Percentiles rank a stretch among this genome's conserved stretches.
Conservation (phyloP, 1,140 invertebrate species). For the Anastrepha obliqua region DNA sequence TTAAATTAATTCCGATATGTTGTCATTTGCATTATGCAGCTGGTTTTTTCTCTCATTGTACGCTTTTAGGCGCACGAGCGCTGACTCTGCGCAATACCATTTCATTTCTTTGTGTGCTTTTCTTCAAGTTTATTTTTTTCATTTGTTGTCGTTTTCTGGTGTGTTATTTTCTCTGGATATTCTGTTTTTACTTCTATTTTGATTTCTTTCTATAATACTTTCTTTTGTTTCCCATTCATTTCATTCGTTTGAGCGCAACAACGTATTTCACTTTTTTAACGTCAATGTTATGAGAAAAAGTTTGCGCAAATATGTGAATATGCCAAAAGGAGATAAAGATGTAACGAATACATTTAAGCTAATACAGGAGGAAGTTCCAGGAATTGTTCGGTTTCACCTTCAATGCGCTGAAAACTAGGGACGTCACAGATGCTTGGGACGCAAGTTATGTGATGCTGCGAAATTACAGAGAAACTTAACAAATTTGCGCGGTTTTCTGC, state of each 20-base stretch:
- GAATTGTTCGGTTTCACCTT: background rate
- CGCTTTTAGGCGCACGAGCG: background rate
- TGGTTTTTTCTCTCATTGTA: background rate
- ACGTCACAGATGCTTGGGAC: background rate
- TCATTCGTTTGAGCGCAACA: background rate
- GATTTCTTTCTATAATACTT: background rate
- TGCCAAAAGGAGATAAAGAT: background rate
- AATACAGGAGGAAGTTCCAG: background rate
- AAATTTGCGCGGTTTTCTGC: too few relatives aligned
- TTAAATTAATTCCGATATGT: background rate
- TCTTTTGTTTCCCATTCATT: background rate
- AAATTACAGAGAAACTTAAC: too few relatives aligned
- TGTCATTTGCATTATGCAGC: background rate
- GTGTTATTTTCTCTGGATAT: background rate
- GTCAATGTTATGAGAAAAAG: background rate
- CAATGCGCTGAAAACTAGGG: background rate
- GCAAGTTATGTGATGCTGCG: background rate
- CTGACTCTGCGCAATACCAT: background rate
- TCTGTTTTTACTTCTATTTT: background rate
- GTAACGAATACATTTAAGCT: background rate
- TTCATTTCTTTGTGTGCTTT: background rate
- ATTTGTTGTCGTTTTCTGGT: too few relatives aligned
- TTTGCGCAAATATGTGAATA: background rate
- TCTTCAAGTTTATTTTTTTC: background rate
- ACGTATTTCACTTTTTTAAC: background rate